A percentile compares a stretch with the other conserved stretches of the same genome.
Evolutionary conservation across 2,797 vertebrate genomes (phyloP).

Genomic region (Ptychobarbus kaznakovi): DNA sequence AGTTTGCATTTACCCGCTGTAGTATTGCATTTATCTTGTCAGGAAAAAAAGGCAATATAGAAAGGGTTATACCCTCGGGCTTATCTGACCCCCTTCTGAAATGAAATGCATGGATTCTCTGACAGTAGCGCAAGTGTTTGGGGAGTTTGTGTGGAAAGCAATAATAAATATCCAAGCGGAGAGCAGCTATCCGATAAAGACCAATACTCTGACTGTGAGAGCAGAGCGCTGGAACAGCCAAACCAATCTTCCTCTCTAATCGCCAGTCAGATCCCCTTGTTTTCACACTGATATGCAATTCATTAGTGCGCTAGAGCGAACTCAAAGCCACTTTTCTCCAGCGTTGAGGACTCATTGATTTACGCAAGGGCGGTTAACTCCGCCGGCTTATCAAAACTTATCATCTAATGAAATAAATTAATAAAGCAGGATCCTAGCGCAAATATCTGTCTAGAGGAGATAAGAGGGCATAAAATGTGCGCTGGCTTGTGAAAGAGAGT

Average conservation of each 20-base stretch:
- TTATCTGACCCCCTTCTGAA: slow-evolving; percentile 39
- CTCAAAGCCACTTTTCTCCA: slow-evolving; percentile 48
- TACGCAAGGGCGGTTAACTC: slow-evolving; percentile 53
- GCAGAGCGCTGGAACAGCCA: slow-evolving; percentile 32
- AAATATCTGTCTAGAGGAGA: slow-evolving; percentile 61
- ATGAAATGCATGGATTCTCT: slow-evolving; percentile 54
- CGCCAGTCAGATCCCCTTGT: slow-evolving; percentile 45
- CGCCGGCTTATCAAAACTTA: slow-evolving; percentile 47
- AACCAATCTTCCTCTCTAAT: slow-evolving; percentile 50
- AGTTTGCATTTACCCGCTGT: slow-evolving; percentile 47
- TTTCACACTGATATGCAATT: slow-evolving; percentile 56
- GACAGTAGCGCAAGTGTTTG: slow-evolving; percentile 28
- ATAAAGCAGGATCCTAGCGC: slow-evolving; percentile 28
- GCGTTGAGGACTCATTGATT: slow-evolving; percentile 67
- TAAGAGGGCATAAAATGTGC: slow-evolving; percentile 59
- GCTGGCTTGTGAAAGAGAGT: slow-evolving; percentile 57
- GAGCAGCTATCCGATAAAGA: slow-evolving; percentile 38
- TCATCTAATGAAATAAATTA: slow-evolving; percentile 50
- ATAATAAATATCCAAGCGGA: slow-evolving; percentile 28
- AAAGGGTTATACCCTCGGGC: slow-evolving; percentile 32
- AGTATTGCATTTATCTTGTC: slow-evolving; percentile 48
- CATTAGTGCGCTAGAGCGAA: slow-evolving; percentile 49
- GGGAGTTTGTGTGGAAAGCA: slow-evolving; percentile 35
- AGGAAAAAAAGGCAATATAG: slow-evolving; percentile 28
- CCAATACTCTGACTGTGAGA: slow-evolving; percentile 25